Evolutionary conservation across 2,113 vertebrate genomes (phyloP).

Genomic region (Crotophaga sulcirostris): DNA sequence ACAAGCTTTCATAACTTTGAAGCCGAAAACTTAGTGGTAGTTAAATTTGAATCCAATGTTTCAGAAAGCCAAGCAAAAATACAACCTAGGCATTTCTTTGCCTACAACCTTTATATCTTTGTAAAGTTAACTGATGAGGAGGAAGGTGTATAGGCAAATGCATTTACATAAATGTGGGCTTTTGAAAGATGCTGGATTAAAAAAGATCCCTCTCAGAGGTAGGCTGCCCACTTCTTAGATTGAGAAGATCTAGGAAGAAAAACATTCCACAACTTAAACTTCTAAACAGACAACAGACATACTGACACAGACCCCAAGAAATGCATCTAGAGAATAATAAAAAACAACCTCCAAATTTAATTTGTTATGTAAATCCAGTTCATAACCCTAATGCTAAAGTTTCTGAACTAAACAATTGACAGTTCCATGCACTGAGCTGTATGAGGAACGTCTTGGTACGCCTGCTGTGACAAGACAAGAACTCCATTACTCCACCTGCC

Average conservation of each 20-base stretch:
- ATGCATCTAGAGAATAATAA: background rate
- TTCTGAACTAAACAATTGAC: background rate
- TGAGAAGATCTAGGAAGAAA: background rate
- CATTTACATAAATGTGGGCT: slow-evolving; percentile 21
- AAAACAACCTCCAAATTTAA: background rate
- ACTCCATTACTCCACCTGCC: background rate
- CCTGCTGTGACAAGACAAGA: too few species aligned
- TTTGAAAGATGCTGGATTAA: background rate
- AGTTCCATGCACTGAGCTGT: background rate
- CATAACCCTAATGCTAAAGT: background rate
- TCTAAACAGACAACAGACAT: background rate
- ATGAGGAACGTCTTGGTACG: background rate
- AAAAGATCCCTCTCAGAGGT: background rate
- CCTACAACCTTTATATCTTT: slow-evolving; percentile 17
- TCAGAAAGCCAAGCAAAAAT: slow-evolving; percentile 24
- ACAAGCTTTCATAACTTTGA: slow-evolving; percentile 36
- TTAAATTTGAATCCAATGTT: slow-evolving; percentile 40
- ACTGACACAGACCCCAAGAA: background rate
- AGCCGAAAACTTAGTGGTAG: background rate
- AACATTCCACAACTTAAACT: background rate
- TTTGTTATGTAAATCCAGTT: background rate
- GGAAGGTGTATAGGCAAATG: background rate
- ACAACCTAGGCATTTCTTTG: slow-evolving; percentile 21
- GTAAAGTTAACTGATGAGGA: background rate
- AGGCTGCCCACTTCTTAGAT: background rate